Evolutionary conservation across 1,140 invertebrate genomes (phyloP).

Genomic region (Thaumetopoea pityocampa): DNA sequence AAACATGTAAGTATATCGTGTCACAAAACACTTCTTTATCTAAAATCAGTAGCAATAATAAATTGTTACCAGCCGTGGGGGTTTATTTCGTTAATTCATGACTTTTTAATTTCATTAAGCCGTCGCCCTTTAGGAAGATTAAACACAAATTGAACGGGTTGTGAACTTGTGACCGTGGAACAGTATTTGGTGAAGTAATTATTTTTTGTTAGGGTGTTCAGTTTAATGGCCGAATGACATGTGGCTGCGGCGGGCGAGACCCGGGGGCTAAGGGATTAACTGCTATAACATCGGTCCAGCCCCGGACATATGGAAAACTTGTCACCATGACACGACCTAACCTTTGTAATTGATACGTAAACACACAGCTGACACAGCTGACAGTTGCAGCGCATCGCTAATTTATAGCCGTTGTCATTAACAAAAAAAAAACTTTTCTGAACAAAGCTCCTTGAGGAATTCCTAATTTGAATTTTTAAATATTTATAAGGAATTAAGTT

Average conservation of each 20-base stretch:
- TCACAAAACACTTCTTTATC: slow-evolving; percentile 1
- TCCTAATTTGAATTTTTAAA: slow-evolving; percentile 17
- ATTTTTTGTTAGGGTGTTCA: slow-evolving; percentile 54
- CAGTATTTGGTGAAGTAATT: slow-evolving; percentile 59
- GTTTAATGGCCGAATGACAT: slow-evolving; percentile 56
- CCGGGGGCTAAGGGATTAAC: slow-evolving; percentile 20
- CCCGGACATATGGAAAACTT: slow-evolving; percentile 33
- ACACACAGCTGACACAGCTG: slow-evolving; percentile 5
- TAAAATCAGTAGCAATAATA: slow-evolving; percentile 2
- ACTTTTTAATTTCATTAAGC: slow-evolving; percentile 29
- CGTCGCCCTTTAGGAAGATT: slow-evolving; percentile 22
- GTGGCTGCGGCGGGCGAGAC: slow-evolving; percentile 31
- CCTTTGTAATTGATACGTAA: slow-evolving; percentile 8
- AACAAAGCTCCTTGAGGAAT: slow-evolving; percentile 14
- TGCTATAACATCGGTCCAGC: slow-evolving; percentile 20
- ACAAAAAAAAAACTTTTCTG: slow-evolving; percentile 10
- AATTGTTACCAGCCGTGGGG: slow-evolving; percentile 6
- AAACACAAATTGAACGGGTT: slow-evolving; percentile 42
- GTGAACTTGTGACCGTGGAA: slow-evolving; percentile 34
- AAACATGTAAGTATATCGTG: too few relatives aligned
- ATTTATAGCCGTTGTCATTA: slow-evolving; percentile 13
- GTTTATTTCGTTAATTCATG: slow-evolving; percentile 12
- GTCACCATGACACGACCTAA: slow-evolving; percentile 13
- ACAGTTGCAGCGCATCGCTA: slow-evolving; percentile 3
- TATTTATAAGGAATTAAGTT: slow-evolving; percentile 19